These are phyloP conservation scores for Pangasius mekongensis DNA, from an alignment of 2,797 vertebrate genomes.

Conservation along the genomic window DNA sequence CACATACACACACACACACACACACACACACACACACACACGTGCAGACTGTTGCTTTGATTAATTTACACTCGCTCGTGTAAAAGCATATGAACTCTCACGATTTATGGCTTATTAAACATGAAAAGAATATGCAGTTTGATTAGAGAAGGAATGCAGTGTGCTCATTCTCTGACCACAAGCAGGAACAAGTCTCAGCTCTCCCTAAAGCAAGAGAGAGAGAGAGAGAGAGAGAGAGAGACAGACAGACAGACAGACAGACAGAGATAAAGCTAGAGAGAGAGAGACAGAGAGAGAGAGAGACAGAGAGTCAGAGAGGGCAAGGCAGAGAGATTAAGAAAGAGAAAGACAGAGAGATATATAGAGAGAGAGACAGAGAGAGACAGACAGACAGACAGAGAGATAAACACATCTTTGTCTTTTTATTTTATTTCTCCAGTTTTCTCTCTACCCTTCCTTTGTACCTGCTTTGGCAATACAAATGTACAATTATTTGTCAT, in stretches of 20 bases:
- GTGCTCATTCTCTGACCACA: constrained; percentile 57
- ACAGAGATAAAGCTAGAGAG: background rate
- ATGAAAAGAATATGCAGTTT: constrained; percentile 11
- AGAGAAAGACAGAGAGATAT: background rate
- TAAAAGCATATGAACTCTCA: background rate
- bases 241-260: background rate
- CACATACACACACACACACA: background rate
- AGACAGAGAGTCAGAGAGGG: background rate
- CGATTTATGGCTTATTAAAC: constrained; percentile 53
- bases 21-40: background rate
- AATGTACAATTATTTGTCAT: no score
- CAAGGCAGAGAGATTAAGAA: background rate
- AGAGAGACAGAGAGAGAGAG: background rate
- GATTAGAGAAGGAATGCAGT: constrained; percentile 52
- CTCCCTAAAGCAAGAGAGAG: constrained; percentile 42
- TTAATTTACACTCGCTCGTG: background rate
- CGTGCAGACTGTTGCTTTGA: background rate
- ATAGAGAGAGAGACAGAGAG: background rate
- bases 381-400: background rate
- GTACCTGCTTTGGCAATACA: no score
- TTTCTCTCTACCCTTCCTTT: no score
- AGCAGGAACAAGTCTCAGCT: constrained; percentile 50
- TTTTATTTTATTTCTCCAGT: no score
- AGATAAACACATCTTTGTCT: background rate
- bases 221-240: background rate